phyloP scores from a whole-genome alignment of 2,113 vertebrate species.

The Stigmatopora nigra region DNA sequence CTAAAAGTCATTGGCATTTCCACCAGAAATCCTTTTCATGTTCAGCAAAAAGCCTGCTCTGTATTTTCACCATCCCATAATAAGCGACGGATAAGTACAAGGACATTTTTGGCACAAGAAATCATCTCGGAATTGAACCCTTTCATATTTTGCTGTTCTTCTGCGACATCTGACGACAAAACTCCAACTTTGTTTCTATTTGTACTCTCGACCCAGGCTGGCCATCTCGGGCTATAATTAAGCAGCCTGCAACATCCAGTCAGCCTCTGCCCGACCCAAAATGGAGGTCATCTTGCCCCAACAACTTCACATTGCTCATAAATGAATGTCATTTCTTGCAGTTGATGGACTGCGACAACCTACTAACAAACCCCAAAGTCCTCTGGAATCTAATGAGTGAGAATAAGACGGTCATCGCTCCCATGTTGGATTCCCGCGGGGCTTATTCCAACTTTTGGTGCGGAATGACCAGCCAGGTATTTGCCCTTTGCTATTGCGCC shows the following conservation, averaged over 20 bases:
- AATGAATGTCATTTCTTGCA: constrained; percentile 38
- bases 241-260: constrained; percentile 9
- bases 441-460: constrained; percentile 97
- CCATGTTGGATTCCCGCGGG: constrained; percentile 86
- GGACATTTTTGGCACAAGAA: constrained; percentile 13
- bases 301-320: too few relatives aligned
- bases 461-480: constrained; percentile 87
- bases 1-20: neutral
- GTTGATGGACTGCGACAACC: constrained; percentile 83
- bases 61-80: constrained; percentile 9
- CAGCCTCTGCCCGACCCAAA: too few relatives aligned
- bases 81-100: constrained; percentile 21
- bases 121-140: constrained; percentile 9
- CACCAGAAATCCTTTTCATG: neutral
- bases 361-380: constrained; percentile 77
- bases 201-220: constrained; percentile 20
- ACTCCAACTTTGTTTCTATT: constrained; percentile 23
- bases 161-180: constrained; percentile 9
- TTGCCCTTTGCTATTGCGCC: neutral
- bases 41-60: neutral
- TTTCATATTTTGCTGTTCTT: constrained; percentile 19
- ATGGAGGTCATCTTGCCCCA: too few relatives aligned
- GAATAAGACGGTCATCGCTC: constrained; percentile 85
- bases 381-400: constrained; percentile 79
- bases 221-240: constrained; percentile 43